Evolutionary conservation across 1,140 invertebrate species (phyloP).

Genomic region (Adoxophyes honmai): DNA sequence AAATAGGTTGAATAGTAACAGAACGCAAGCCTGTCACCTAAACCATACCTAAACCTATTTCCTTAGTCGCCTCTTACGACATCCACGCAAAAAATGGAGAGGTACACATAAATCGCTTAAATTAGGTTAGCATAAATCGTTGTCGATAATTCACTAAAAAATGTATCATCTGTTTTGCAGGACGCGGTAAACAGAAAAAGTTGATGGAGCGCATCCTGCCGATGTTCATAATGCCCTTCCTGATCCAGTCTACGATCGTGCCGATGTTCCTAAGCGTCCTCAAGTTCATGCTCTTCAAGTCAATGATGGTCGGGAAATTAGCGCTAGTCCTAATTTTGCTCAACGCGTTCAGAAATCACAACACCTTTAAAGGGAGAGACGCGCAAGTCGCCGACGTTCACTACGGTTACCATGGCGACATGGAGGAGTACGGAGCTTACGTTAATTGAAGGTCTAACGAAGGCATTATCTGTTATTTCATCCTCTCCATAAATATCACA

Average conservation of each 20-base stretch:
- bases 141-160: too few species aligned
- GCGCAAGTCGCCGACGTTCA: conserved; percentile 57
- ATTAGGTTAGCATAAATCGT: too few species aligned
- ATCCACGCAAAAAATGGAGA: too few species aligned
- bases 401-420: conserved; percentile 75
- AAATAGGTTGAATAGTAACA: too few species aligned
- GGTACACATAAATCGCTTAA: too few species aligned
- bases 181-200: conserved; percentile 77
- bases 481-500: too few species aligned
- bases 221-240: conserved; percentile 80
- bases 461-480: too few species aligned
- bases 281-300: conserved; percentile 81
- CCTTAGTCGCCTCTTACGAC: too few species aligned
- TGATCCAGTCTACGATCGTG: conserved; percentile 80
- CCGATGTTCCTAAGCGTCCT: conserved; percentile 80
- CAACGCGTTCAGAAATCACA: conserved; percentile 79
- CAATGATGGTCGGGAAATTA: conserved; percentile 80
- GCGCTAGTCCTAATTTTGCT: conserved; percentile 79
- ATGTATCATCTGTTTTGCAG: conserved; percentile 44
- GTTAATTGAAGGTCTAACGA: conserved; percentile 43
- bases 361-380: conserved; percentile 58
- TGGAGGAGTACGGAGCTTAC: conserved; percentile 77
- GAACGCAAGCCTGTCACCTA: too few species aligned
- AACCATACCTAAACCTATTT: too few species aligned
- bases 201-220: conserved; percentile 79